Evolutionary conservation across 2,888 invertebrate species (phyloP).

Genomic region (Aphodius granarius): DNA sequence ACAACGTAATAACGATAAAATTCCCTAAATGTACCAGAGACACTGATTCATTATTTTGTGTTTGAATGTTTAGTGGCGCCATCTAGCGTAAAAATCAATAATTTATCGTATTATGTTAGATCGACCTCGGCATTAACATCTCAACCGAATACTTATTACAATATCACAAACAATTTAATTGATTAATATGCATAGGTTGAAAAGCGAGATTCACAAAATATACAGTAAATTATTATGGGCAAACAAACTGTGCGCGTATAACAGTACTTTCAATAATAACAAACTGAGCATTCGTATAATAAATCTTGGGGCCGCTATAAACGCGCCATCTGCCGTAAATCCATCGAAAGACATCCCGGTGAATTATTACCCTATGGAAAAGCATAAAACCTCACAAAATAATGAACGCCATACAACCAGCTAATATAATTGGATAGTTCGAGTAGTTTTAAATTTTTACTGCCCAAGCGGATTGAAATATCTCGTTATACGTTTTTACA

Average conservation of each 20-base stretch:
- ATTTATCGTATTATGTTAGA: not conserved
- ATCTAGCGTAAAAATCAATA: too few species aligned
- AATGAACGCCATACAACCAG: not conserved
- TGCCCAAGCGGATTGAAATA: not conserved
- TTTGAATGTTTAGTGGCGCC: too few species aligned
- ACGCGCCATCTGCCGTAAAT: constrained; percentile 23
- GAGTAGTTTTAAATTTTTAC: not conserved
- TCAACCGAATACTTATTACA: not conserved
- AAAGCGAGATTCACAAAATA: not conserved
- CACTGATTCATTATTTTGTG: too few species aligned
- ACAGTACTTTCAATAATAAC: constrained; percentile 29
- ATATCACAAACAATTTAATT: not conserved
- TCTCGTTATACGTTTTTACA: not conserved
- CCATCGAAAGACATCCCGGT: constrained; percentile 25
- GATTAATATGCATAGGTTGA: not conserved
- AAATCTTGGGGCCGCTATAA: constrained; percentile 21
- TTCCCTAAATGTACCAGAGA: too few species aligned
- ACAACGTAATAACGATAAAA: too few species aligned
- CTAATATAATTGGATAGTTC: constrained; percentile 23
- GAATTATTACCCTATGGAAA: constrained; percentile 19
- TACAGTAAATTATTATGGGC: constrained; percentile 20
- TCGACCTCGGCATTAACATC: not conserved
- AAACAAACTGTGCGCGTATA: not conserved
- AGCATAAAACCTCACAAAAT: constrained; percentile 18
- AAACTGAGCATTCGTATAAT: constrained; percentile 24